Percentiles rank a stretch among this genome's conserved stretches.
Conservation (phyloP, 2,113 vertebrate species). For the Nycticorax nycticorax region DNA sequence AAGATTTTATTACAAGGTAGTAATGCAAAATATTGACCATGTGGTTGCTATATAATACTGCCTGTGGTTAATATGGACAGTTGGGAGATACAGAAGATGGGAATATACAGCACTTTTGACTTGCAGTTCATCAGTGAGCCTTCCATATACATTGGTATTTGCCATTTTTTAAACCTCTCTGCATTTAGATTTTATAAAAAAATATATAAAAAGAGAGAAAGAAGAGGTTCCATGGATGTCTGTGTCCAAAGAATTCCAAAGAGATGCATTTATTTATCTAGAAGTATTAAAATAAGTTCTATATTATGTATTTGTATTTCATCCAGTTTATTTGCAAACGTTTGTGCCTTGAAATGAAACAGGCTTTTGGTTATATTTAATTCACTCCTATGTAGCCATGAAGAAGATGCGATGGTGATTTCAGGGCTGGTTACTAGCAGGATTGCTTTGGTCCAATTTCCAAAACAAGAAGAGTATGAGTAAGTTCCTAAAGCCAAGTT, state of each 20-base stretch:
- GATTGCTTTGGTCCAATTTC: conserved; percentile 6
- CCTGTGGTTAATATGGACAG: conserved; percentile 43
- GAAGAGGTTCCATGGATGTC: conserved; percentile 57
- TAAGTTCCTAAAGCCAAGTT: conserved; percentile 41
- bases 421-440: conserved; percentile 19
- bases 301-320: conserved; percentile 43
- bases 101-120: conserved; percentile 63
- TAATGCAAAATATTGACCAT: conserved; percentile 53
- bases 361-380: conserved; percentile 35
- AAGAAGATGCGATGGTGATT: background rate
- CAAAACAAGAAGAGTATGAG: background rate
- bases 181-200: conserved; percentile 59
- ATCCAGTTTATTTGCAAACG: conserved; percentile 59
- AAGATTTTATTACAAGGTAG: conserved; percentile 69
- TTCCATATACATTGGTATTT: conserved; percentile 43
- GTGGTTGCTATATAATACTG: conserved; percentile 28
- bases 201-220: conserved; percentile 48
- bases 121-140: conserved; percentile 62
- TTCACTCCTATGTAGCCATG: conserved; percentile 32
- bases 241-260: conserved; percentile 65
- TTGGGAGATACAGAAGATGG: conserved; percentile 15
- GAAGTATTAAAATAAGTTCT: conserved; percentile 55
- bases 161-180: conserved; percentile 60
- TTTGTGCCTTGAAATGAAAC: conserved; percentile 68
- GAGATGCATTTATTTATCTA: conserved; percentile 65